Evolutionary conservation across 2,888 invertebrate genomes (phyloP).

Genomic region (Steromphala cineraria): DNA sequence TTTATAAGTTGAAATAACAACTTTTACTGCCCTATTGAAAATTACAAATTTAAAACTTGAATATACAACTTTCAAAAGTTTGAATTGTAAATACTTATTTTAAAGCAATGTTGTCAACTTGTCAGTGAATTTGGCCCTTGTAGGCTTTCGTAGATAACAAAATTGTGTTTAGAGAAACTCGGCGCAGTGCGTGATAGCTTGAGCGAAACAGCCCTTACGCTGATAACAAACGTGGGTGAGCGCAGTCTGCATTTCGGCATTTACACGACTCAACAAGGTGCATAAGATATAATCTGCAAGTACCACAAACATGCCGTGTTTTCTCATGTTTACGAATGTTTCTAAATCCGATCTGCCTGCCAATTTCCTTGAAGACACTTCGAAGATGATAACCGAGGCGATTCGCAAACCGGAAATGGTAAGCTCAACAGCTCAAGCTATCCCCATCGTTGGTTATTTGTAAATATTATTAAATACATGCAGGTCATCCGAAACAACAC

Average conservation of each 20-base stretch:
- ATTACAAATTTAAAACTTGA: no score
- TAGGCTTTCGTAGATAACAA: no score
- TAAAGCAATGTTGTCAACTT: no score
- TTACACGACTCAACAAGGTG: background rate
- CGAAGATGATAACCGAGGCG: slow-evolving; percentile 39
- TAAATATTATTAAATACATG: no score
- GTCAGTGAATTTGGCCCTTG: no score
- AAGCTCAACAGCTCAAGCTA: background rate
- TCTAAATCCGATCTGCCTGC: slow-evolving; percentile 38
- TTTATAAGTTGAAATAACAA: no score
- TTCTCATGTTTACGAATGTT: slow-evolving; percentile 43
- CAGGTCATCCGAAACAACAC: no score
- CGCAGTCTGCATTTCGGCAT: background rate
- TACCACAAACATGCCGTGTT: slow-evolving; percentile 44
- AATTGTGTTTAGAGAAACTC: no score
- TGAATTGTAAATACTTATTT: no score
- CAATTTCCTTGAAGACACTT: slow-evolving; percentile 44
- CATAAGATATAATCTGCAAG: background rate
- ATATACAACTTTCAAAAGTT: no score
- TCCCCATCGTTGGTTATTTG: background rate
- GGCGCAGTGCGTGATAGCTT: slow-evolving; percentile 76
- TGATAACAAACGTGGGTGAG: background rate
- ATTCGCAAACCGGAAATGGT: slow-evolving; percentile 54
- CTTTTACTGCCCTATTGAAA: no score
- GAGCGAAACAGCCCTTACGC: background rate